Base-by-base conservation (phyloP, 2,113 vertebrate genomes). In the Speoplatyrhinus poulsoni region DNA sequence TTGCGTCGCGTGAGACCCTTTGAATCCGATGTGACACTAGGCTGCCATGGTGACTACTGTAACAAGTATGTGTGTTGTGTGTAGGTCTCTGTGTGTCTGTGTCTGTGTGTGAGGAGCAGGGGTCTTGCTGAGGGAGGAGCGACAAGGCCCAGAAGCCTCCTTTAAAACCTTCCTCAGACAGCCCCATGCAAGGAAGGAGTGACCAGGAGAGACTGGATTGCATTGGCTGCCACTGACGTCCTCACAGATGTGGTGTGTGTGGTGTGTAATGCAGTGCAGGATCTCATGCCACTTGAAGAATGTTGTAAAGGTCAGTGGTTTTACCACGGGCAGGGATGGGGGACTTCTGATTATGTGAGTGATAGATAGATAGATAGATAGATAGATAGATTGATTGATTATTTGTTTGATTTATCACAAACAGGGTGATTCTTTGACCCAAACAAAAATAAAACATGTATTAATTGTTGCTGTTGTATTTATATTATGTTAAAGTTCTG, bases 131-230 rank as follows among this genome's bases (percentile, higher is more conserved):
- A 85, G 77, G 84, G 88, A 87, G 87, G 88, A 88, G 89, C 85
- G 75, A 77, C 59, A 60, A 65, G 73, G 62, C 77, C 77, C 74
- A 67, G 69, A 83, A 87, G 77, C 82, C 84, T 74, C 82, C 77
- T 87, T 83, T 88, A 80, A 90, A 85, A 80, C 50, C 70, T 76
- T 90, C 81, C 82, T 76, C 73, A 86, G 82, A 86, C 75, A 48
- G 85, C 87, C 87, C 74, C 90, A 87, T 84, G 74, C 65, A 54
- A 85, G 83, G 89, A 90, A 86, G 88, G 91, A 87, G 87, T 90
- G 82, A 89, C 84, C 80, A 64, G 82, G 41, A 60, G 61, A 72
- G 56, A 60, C 54, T 75, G 67, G 70, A 12, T 54, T 67, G 70
- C 79, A 83, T 76, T 84, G 79, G 83, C 70, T 69, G 67, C 71